phyloP scores from a whole-genome alignment of 2,888 invertebrate species.

The Acleris cristana region DNA sequence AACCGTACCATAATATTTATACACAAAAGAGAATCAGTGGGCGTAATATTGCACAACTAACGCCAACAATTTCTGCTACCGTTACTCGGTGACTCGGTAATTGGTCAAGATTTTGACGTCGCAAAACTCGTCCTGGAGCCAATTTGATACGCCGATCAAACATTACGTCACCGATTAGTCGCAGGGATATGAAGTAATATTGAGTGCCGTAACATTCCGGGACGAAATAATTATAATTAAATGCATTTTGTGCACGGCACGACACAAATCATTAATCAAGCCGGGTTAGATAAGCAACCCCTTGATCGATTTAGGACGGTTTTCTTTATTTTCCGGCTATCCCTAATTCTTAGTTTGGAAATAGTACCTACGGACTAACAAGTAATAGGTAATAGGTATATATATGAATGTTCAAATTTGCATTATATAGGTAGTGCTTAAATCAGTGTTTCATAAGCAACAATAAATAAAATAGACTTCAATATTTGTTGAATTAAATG shows the following conservation, averaged over 20 bases:
- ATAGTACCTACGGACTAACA: too few relatives aligned
- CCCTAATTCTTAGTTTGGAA: too few relatives aligned
- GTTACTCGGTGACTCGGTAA: constrained; percentile 40
- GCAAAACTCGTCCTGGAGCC: constrained; percentile 52
- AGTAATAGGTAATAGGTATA: too few relatives aligned
- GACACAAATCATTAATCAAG: not conserved
- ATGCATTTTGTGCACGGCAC: constrained; percentile 6
- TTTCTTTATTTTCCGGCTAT: too few relatives aligned
- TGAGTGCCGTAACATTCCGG: constrained; percentile 46
- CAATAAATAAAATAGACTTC: too few relatives aligned
- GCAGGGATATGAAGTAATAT: constrained; percentile 57
- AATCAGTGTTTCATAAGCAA: too few relatives aligned
- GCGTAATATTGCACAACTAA: constrained; percentile 43
- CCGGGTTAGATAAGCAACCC: not conserved
- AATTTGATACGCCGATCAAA: constrained; percentile 51
- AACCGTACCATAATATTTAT: constrained; percentile 1
- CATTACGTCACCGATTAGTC: constrained; percentile 52
- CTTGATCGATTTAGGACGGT: too few relatives aligned
- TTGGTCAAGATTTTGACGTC: constrained; percentile 53
- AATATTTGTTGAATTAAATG: not conserved
- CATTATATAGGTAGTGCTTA: too few relatives aligned
- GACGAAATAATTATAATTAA: constrained; percentile 43
- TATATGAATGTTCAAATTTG: too few relatives aligned
- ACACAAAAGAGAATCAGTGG: constrained; percentile 34
- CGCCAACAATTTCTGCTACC: constrained; percentile 45